Evolutionary conservation across 2,888 invertebrate genomes (phyloP), one percentile per base, ranked within the genome.

Genomic region (Nomada hirtipes): DNA sequence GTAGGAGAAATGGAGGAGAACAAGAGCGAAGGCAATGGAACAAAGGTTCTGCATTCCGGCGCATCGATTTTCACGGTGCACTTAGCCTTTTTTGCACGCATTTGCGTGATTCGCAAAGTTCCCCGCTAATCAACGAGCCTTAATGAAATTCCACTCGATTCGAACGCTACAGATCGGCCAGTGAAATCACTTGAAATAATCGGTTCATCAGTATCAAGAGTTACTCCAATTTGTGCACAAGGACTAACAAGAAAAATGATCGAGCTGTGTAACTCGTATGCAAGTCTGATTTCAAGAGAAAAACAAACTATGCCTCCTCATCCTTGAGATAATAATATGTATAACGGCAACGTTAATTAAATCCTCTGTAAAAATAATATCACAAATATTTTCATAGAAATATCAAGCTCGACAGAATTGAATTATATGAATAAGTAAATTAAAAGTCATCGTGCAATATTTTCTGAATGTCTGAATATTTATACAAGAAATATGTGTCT

Each of bases 1-100:
- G 65, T 20, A 36, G 36, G 50, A 42, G 52, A 13, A 47, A 52
- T 20, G 57, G 20, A 47, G 23, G 23, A 29, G 42, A 26, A 52
- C 44, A 47, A 67, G 20, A 18, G 20, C 4, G 47, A 76, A 57
- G 61, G 73, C 11, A 89, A 86, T 82, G 82, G 82, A 85, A 83
- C 77, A 75, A 83, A 86, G 86, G 87, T 88, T 82, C 85, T 87
- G 85, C 89, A 90, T 89, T 90, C 84, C 80, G 29, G 76, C 11
- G 68, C 64, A 60, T 76, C 78, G 77, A 83, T 88, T 88, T 79
- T 64, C 67, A 47, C 73, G 65, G 77, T 71, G 83, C 81, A 74
- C 71, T 81, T 82, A 36, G 7, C 57, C 67, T 69, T 78, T 77
- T 78, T 82, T 72, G 77, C 59, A 76, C 75, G 70, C 82, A 79